Conservation (phyloP, 1,140 invertebrate genomes). For the Ostrea denselamellosa region DNA sequence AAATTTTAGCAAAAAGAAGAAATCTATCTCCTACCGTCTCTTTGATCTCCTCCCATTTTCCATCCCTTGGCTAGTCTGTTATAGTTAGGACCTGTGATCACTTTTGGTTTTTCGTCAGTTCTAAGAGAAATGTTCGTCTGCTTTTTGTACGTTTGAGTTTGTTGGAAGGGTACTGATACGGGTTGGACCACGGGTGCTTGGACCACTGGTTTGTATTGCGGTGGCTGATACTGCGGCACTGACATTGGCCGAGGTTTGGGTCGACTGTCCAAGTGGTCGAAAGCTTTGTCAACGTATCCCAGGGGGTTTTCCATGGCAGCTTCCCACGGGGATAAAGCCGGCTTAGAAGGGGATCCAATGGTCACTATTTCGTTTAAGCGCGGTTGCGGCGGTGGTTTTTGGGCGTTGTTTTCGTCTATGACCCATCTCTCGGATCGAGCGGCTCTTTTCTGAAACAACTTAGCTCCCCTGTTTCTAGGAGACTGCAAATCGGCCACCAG, state of each 20-base stretch:
- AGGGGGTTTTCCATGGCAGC: constrained; percentile 84
- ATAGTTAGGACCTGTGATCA: constrained; percentile 65
- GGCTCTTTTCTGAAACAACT: constrained; percentile 91
- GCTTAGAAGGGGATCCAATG: constrained; percentile 79
- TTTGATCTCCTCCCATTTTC: constrained; percentile 40
- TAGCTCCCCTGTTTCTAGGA: constrained; percentile 82
- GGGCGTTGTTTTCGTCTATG: constrained; percentile 85
- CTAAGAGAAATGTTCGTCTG: constrained; percentile 47
- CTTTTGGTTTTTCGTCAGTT: constrained; percentile 27
- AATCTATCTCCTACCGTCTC: neutral
- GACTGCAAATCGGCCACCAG: constrained; percentile 69
- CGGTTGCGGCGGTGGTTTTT: constrained; percentile 63
- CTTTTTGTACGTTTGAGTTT: constrained; percentile 1
- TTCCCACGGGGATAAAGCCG: constrained; percentile 87
- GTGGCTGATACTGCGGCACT: neutral
- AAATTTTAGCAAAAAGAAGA: neutral
- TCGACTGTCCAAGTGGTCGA: constrained; percentile 76
- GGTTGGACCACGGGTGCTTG: neutral
- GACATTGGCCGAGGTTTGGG: constrained; percentile 46
- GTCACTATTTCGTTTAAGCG: constrained; percentile 72
- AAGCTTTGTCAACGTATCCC: constrained; percentile 85
- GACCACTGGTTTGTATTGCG: constrained; percentile 19
- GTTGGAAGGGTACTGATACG: constrained; percentile 24
- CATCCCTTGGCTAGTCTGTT: constrained; percentile 69
- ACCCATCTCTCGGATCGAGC: constrained; percentile 92